phyloP scores from a whole-genome alignment of 1,140 invertebrate species.

The Sweltsa coloradensis region DNA sequence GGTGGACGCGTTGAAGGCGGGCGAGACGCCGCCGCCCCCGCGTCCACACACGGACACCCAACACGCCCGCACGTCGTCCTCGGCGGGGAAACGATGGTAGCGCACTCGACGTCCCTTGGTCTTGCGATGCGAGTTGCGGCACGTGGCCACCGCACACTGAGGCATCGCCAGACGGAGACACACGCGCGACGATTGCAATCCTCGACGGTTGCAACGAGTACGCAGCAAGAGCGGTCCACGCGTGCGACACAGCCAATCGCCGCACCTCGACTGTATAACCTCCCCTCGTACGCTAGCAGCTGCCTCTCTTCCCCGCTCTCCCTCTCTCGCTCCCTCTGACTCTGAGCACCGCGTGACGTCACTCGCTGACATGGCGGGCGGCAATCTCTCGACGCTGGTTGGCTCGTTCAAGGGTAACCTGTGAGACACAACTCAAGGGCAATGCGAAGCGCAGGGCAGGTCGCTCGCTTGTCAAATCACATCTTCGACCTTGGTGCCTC shows the following conservation, averaged over 20 bases:
- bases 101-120: slow-evolving; percentile 40
- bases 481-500: too few relatives aligned
- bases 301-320: neutral
- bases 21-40: slow-evolving; percentile 32
- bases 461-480: too few relatives aligned
- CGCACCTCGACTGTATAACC: slow-evolving; percentile 6
- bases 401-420: too few relatives aligned
- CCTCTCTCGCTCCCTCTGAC: neutral
- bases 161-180: slow-evolving; percentile 29
- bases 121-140: slow-evolving; percentile 41
- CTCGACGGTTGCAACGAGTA: neutral
- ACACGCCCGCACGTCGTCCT: slow-evolving; percentile 33
- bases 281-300: slow-evolving; percentile 6
- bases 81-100: slow-evolving; percentile 43
- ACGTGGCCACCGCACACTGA: slow-evolving; percentile 42
- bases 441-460: too few relatives aligned
- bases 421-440: too few relatives aligned
- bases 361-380: too few relatives aligned
- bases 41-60: slow-evolving; percentile 35
- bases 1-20: slow-evolving; percentile 35
- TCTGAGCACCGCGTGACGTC: slow-evolving; percentile 13
- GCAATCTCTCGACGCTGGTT: too few relatives aligned
- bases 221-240: neutral
- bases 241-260: neutral
- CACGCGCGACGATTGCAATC: neutral